phyloP scores from a whole-genome alignment of 2,888 invertebrate genomes.

The Diadromus collaris region DNA sequence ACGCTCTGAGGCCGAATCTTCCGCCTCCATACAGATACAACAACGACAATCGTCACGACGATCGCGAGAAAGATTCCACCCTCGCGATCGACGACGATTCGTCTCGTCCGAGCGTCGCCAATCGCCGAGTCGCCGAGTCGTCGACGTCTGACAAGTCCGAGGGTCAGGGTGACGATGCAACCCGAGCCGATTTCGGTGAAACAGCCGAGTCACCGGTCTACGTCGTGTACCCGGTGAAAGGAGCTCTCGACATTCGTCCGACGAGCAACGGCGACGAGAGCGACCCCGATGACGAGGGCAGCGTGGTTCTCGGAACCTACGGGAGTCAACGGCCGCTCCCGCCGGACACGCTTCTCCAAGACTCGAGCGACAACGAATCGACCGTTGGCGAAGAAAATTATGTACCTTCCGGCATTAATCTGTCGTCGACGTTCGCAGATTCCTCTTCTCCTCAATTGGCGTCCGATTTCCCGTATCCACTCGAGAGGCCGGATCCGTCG shows the following conservation, averaged over 20 bases:
- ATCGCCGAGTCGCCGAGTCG: constrained; percentile 48
- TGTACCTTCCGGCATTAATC: constrained; percentile 22
- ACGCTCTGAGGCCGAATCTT: constrained; percentile 62
- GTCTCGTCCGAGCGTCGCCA: not conserved
- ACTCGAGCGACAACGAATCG: constrained; percentile 68
- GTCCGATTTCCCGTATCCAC: constrained; percentile 85
- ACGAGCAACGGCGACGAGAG: constrained; percentile 75
- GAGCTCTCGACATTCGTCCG: constrained; percentile 80
- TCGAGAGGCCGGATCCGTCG: constrained; percentile 83
- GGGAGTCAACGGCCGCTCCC: constrained; percentile 81
- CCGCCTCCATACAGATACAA: constrained; percentile 79
- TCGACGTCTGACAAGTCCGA: constrained; percentile 19
- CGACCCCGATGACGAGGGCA: constrained; percentile 76
- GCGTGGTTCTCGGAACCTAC: constrained; percentile 82
- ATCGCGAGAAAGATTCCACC: constrained; percentile 56
- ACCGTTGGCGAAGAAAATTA: constrained; percentile 77
- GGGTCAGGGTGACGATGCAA: constrained; percentile 53
- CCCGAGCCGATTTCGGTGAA: constrained; percentile 65
- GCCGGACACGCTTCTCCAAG: constrained; percentile 76
- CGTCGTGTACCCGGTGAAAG: constrained; percentile 84
- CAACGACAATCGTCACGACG: constrained; percentile 73
- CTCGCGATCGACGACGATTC: constrained; percentile 48
- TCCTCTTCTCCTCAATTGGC: constrained; percentile 76
- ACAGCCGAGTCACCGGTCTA: constrained; percentile 78
- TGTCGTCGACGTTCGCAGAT: constrained; percentile 31